A percentile compares a stretch with the other conserved stretches of the same genome.
phyloP scores from a whole-genome alignment of 1,140 invertebrate genomes.

The Sesamia nonagrioides region DNA sequence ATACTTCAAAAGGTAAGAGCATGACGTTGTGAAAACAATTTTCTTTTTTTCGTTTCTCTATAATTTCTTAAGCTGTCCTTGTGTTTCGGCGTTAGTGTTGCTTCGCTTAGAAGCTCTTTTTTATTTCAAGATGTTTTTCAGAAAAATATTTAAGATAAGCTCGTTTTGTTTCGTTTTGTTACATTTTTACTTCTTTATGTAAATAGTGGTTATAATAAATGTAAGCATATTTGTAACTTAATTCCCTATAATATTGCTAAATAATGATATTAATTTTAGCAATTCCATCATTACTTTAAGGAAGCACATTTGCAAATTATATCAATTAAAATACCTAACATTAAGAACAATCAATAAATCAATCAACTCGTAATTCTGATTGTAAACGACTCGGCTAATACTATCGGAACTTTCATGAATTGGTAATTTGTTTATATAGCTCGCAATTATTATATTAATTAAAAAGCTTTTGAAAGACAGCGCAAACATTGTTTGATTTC shows the following conservation, averaged over 20 bases:
- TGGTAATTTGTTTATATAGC: constrained; percentile 38
- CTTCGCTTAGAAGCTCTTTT: background rate
- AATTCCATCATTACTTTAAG: background rate
- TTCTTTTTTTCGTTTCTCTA: constrained; percentile 29
- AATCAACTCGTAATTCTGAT: constrained; percentile 3
- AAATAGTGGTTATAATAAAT: too few relatives aligned
- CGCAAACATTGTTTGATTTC: constrained; percentile 3
- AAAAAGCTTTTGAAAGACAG: constrained; percentile 1
- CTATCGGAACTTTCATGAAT: constrained; percentile 27
- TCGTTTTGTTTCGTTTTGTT: background rate
- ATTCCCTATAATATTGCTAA: too few relatives aligned
- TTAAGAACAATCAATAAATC: too few relatives aligned
- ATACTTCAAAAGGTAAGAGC: constrained; percentile 40
- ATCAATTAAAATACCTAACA: constrained; percentile 18
- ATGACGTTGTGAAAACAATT: constrained; percentile 40
- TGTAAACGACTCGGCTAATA: constrained; percentile 36
- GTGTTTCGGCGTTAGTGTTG: background rate
- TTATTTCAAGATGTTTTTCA: background rate
- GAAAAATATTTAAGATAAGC: constrained; percentile 8
- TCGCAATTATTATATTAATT: constrained; percentile 2
- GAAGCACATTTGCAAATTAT: background rate
- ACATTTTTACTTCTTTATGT: too few relatives aligned
- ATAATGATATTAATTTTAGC: constrained; percentile 3
- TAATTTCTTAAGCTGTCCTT: constrained; percentile 28
- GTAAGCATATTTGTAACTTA: too few relatives aligned